Percentiles rank a stretch among this genome's conserved stretches.
Conservation (phyloP, 2,797 vertebrate species). For the Limosa lapponica region DNA sequence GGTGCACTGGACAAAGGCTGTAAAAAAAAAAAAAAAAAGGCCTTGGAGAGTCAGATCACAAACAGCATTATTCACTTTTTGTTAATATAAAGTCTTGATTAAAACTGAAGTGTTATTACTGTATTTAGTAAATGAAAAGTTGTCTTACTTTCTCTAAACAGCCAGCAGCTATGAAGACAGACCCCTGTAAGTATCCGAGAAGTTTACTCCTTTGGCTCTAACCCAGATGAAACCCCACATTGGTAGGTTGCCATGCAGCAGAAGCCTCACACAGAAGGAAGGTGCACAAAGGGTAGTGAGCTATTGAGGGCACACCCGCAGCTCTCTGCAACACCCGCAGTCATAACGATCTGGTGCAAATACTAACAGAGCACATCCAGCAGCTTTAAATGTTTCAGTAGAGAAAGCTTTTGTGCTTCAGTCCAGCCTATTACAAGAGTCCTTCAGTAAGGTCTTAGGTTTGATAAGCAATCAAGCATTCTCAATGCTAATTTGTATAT, state of each 20-base stretch:
- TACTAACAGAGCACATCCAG: background rate
- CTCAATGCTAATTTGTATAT: background rate
- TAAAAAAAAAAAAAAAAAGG: background rate
- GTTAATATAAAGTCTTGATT: background rate
- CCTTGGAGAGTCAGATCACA: background rate
- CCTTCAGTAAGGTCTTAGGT: background rate
- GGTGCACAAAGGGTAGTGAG: background rate
- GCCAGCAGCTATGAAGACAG: background rate
- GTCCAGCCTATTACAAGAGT: background rate
- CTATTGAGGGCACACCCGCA: background rate
- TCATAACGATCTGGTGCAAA: background rate
- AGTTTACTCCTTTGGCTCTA: background rate
- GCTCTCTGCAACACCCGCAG: background rate
- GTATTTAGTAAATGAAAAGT: background rate
- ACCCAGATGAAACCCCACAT: background rate
- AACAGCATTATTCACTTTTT: background rate
- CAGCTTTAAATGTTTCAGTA: background rate
- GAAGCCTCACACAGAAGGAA: background rate
- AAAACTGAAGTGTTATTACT: background rate
- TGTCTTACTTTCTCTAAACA: background rate
- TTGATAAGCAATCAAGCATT: background rate
- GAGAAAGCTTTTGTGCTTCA: background rate
- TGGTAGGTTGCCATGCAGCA: background rate
- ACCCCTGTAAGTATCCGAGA: background rate
- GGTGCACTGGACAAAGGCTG: background rate